A percentile compares a stretch with the other conserved stretches of the same genome.
phyloP scores from a whole-genome alignment of 1,140 invertebrate species.

The Diprion similis region DNA sequence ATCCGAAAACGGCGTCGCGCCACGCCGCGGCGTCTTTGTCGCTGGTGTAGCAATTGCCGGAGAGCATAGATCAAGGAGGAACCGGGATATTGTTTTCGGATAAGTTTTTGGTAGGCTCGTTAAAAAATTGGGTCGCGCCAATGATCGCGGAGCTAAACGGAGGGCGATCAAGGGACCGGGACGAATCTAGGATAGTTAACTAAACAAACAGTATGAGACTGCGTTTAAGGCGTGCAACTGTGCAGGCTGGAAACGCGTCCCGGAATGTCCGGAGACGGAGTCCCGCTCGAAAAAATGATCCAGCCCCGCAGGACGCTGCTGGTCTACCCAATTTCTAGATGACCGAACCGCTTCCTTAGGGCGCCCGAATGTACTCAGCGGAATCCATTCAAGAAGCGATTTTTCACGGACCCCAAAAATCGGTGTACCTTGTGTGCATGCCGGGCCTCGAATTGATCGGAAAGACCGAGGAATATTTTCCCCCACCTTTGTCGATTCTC shows the following conservation, averaged over 20 bases:
- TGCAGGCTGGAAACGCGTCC: background rate
- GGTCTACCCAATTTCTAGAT: background rate
- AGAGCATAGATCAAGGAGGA: background rate
- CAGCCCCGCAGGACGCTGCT: no score
- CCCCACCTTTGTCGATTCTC: background rate
- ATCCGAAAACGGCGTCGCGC: no score
- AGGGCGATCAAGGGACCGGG: background rate
- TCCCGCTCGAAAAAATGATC: no score
- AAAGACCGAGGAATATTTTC: background rate
- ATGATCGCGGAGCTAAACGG: background rate
- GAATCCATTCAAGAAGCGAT: background rate
- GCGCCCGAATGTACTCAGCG: background rate
- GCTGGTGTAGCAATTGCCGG: background rate
- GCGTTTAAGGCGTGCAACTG: background rate
- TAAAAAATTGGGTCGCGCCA: background rate
- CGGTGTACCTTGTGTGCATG: no score
- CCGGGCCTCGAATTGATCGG: background rate
- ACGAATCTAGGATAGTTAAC: background rate
- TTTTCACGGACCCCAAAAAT: background rate
- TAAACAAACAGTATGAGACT: slow-evolving; percentile 7
- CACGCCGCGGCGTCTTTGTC: background rate
- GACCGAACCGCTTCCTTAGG: background rate
- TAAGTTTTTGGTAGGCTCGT: background rate
- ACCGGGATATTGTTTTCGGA: background rate
- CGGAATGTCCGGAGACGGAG: background rate